These are phyloP conservation scores for Pseudomyrmex concolor DNA, from an alignment of 1,140 invertebrate species.

Conservation along the genomic window DNA sequence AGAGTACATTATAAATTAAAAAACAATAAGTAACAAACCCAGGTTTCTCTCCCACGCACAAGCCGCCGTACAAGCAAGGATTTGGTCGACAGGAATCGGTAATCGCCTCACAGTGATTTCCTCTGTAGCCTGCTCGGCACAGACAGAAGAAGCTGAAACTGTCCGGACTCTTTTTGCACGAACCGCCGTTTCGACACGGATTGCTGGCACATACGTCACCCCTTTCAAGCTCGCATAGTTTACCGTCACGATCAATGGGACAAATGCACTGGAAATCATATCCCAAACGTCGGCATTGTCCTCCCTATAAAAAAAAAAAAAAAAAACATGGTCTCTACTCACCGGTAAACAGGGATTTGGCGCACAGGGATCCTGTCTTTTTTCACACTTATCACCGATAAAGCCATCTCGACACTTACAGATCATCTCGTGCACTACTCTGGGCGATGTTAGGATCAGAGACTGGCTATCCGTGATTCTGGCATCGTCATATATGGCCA, in stretches of 20 bases:
- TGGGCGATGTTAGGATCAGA: conserved; percentile 92
- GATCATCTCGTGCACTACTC: conserved; percentile 90
- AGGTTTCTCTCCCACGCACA: conserved; percentile 92
- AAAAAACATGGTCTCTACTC: conserved; percentile 1
- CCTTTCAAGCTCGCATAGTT: conserved; percentile 92
- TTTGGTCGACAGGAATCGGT: conserved; percentile 95
- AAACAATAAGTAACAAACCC: conserved; percentile 79
- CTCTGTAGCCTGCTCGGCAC: conserved; percentile 94
- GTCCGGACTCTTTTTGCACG: conserved; percentile 94
- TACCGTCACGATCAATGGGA: conserved; percentile 90
- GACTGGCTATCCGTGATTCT: conserved; percentile 91
- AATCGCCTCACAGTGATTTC: conserved; percentile 94
- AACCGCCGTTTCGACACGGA: conserved; percentile 95
- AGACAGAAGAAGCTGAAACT: conserved; percentile 95
- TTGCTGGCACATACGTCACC: conserved; percentile 93
- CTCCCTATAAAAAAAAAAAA: conserved; percentile 84
- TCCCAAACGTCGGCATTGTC: conserved; percentile 92
- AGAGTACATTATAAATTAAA: background rate
- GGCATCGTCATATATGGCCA: conserved; percentile 89
- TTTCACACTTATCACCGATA: conserved; percentile 91
- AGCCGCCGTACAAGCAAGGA: conserved; percentile 93
- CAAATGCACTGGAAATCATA: conserved; percentile 94
- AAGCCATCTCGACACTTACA: conserved; percentile 93
- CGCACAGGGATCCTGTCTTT: conserved; percentile 94
- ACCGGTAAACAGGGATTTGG: conserved; percentile 93